Conservation (phyloP, 1,140 invertebrate genomes). For the Camponotus pennsylvanicus region DNA sequence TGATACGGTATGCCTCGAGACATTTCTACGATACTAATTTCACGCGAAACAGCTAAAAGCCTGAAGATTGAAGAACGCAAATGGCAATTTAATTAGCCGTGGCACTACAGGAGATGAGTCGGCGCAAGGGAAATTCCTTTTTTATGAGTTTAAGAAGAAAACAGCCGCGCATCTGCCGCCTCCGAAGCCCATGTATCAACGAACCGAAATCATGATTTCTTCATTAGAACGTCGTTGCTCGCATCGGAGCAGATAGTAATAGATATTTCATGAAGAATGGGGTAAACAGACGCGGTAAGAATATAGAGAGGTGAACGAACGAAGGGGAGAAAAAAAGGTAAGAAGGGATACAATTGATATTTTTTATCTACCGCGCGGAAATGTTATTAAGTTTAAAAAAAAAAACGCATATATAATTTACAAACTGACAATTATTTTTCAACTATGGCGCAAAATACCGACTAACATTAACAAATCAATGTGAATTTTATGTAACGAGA, state of each 20-base stretch:
- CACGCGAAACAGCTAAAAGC: constrained; percentile 39
- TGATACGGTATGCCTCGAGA: background rate
- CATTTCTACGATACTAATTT: constrained; percentile 50
- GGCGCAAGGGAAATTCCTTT: constrained; percentile 60
- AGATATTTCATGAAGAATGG: constrained; percentile 75
- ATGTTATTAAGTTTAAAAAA: background rate
- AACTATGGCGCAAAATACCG: background rate
- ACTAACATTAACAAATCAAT: constrained; percentile 22
- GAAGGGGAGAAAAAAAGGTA: background rate
- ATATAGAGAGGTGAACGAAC: background rate
- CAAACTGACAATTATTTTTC: constrained; percentile 25
- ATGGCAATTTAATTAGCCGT: constrained; percentile 72
- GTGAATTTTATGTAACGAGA: background rate
- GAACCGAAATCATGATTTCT: constrained; percentile 73
- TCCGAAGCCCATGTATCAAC: constrained; percentile 69
- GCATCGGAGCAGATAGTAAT: constrained; percentile 64
- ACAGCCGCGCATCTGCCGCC: constrained; percentile 54
- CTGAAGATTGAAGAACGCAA: constrained; percentile 59
- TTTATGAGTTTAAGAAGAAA: constrained; percentile 62
- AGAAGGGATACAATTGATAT: constrained; percentile 5
- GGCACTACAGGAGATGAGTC: constrained; percentile 49
- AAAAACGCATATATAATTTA: constrained; percentile 29
- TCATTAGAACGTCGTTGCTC: constrained; percentile 70
- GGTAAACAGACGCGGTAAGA: constrained; percentile 63
- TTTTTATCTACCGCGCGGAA: constrained; percentile 29